phyloP scores from a whole-genome alignment of 2,888 invertebrate species.

The Drosophila aldrichi region DNA sequence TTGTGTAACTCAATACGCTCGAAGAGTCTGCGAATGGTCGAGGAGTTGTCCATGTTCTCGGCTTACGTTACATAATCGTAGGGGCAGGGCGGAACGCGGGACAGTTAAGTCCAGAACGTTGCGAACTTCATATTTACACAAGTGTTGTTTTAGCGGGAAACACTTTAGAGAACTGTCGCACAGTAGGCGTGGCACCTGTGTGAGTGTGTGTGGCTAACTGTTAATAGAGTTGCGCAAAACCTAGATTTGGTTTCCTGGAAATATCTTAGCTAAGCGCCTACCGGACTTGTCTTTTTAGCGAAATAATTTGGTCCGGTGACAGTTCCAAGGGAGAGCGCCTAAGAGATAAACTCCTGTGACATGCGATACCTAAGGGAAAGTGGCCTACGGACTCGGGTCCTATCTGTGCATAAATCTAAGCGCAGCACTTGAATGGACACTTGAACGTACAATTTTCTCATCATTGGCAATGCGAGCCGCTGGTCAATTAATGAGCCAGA shows the following conservation, averaged over 20 bases:
- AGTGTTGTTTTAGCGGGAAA: slow-evolving; percentile 78
- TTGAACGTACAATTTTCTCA: slow-evolving; percentile 73
- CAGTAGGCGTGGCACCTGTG: slow-evolving; percentile 71
- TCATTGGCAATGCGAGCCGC: slow-evolving; percentile 67
- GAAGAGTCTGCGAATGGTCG: slow-evolving; percentile 62
- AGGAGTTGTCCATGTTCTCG: slow-evolving; percentile 38
- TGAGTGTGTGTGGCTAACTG: slow-evolving; percentile 55
- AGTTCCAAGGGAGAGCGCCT: slow-evolving; percentile 42
- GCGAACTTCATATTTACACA: slow-evolving; percentile 62
- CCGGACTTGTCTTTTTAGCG: slow-evolving; percentile 47
- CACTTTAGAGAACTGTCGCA: slow-evolving; percentile 15
- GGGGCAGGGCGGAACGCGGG: slow-evolving; percentile 39
- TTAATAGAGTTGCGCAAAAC: slow-evolving; percentile 64
- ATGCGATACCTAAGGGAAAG: slow-evolving; percentile 74
- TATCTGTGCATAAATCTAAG: slow-evolving; percentile 71
- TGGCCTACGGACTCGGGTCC: slow-evolving; percentile 49
- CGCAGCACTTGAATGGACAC: slow-evolving; percentile 73
- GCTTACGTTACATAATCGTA: slow-evolving; percentile 74
- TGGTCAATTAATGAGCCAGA: slow-evolving; percentile 75
- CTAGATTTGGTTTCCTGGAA: slow-evolving; percentile 60
- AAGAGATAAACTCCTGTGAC: slow-evolving; percentile 51
- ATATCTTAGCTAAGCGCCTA: slow-evolving; percentile 54
- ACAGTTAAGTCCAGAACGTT: slow-evolving; percentile 52
- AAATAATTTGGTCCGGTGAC: slow-evolving; percentile 59
- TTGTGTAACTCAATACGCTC: slow-evolving; percentile 64